Conservation (phyloP, 2,797 vertebrate species). For the Mycteria americana region DNA sequence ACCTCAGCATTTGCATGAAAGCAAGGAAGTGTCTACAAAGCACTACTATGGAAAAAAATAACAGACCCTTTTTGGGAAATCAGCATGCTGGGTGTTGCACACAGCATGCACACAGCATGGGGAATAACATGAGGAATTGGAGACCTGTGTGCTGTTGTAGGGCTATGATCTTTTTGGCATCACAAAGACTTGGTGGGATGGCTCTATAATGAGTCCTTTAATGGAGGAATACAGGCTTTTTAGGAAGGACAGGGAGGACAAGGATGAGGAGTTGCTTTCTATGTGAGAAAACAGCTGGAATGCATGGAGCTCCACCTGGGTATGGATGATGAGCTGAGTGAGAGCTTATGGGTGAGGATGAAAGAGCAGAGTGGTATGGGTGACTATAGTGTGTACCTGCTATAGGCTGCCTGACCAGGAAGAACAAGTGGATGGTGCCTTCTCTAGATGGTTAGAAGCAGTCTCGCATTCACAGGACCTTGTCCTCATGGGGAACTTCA, state of each 20-base stretch:
- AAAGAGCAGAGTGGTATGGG: not conserved
- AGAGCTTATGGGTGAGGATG: not conserved
- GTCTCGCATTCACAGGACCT: not conserved
- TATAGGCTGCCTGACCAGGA: not conserved
- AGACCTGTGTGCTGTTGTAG: not conserved
- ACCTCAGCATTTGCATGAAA: not conserved
- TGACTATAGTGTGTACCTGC: not conserved
- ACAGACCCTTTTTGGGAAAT: not conserved
- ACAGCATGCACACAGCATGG: not conserved
- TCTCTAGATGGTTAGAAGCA: not conserved
- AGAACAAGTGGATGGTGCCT: not conserved
- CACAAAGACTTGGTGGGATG: not conserved
- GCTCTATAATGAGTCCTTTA: not conserved
- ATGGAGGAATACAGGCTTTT: not conserved
- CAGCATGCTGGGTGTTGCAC: accelerated
- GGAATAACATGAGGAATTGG: not conserved
- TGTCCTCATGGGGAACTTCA: not conserved
- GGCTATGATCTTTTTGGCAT: not conserved
- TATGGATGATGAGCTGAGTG: not conserved
- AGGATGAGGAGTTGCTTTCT: not conserved
- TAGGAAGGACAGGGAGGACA: not conserved
- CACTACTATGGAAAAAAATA: not conserved
- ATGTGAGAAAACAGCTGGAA: not conserved
- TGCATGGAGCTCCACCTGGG: not conserved
- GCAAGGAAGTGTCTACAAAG: not conserved